Percentiles rank a stretch among this genome's conserved stretches.
phyloP scores from a whole-genome alignment of 2,888 invertebrate species.

The Periphyllus acericola region DNA sequence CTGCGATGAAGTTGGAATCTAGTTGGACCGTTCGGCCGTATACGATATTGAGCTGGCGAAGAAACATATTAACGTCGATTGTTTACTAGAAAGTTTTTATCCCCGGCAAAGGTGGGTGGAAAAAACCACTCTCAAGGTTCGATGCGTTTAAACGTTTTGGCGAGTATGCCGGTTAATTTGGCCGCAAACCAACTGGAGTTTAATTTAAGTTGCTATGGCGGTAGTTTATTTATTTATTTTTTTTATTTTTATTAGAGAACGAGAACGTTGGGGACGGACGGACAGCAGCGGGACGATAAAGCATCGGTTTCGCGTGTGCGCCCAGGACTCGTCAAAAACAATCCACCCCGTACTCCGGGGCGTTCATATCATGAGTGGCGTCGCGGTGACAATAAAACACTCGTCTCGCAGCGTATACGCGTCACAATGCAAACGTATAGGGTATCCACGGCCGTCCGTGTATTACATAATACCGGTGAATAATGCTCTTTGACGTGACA shows the following conservation, averaged over 20 bases:
- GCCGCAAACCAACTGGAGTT: conserved; percentile 56
- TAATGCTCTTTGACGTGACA: conserved; percentile 37
- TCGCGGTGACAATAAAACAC: background rate
- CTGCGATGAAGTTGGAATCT: background rate
- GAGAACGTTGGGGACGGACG: no score
- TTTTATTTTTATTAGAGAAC: conserved; percentile 19
- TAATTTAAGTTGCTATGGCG: conserved; percentile 54
- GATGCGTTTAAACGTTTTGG: conserved; percentile 59
- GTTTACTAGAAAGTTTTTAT: conserved; percentile 44
- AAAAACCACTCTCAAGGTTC: conserved; percentile 54
- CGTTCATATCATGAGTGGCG: no score
- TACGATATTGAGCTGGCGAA: conserved; percentile 15
- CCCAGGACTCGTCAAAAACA: conserved; percentile 19
- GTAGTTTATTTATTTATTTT: conserved; percentile 13
- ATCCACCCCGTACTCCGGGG: background rate
- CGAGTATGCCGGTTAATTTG: conserved; percentile 59
- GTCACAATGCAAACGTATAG: background rate
- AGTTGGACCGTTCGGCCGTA: background rate
- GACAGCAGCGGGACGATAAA: conserved; percentile 1
- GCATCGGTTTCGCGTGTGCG: conserved; percentile 40
- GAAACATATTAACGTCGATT: conserved; percentile 53
- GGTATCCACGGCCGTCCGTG: background rate
- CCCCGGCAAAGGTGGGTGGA: background rate
- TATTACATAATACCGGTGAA: background rate
- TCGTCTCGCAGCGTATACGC: background rate